A percentile compares a stretch with the other conserved stretches of the same genome.
phyloP scores from a whole-genome alignment of 2,888 invertebrate species.

The Anorthoa munda region DNA sequence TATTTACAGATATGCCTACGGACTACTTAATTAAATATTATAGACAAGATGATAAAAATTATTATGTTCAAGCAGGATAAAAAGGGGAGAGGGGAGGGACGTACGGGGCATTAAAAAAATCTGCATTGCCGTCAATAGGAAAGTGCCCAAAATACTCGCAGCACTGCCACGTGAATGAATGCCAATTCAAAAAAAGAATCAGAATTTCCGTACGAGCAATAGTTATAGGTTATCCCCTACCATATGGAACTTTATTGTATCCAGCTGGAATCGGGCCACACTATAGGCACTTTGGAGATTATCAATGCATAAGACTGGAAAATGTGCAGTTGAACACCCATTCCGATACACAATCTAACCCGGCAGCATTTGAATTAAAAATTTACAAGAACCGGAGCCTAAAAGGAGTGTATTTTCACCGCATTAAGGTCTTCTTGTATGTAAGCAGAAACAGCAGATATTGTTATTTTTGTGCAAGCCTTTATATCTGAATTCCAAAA shows the following conservation, averaged over 20 bases:
- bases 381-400: background rate
- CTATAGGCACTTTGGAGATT: background rate
- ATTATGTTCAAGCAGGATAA: too few species aligned
- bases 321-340: background rate
- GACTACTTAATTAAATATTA: too few species aligned
- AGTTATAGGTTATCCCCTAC: background rate
- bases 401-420: background rate
- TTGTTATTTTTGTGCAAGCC: background rate
- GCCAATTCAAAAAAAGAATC: too few species aligned
- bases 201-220: too few species aligned
- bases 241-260: background rate
- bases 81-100: too few species aligned
- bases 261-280: background rate
- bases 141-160: too few species aligned
- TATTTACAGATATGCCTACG: too few species aligned
- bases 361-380: background rate
- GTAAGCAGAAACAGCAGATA: background rate
- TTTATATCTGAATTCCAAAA: background rate
- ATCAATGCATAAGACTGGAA: conserved; percentile 6
- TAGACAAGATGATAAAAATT: too few species aligned
- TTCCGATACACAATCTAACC: conserved; percentile 12
- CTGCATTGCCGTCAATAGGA: too few species aligned
- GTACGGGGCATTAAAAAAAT: too few species aligned
- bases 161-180: too few species aligned
- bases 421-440: background rate